These are phyloP conservation scores for Papilio polytes DNA, from an alignment of 1,140 invertebrate species.

Conservation along the genomic window DNA sequence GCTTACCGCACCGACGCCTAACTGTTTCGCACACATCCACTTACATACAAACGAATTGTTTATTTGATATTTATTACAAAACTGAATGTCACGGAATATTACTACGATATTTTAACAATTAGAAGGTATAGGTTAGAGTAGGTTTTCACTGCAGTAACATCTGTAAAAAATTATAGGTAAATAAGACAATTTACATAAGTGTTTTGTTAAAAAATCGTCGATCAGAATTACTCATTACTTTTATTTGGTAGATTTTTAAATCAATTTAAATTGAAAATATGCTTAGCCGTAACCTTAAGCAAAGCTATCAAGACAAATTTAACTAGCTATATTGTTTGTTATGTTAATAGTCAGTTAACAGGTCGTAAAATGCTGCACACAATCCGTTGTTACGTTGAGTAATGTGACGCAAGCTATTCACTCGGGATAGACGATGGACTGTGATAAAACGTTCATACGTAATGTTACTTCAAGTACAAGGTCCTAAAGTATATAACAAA, in stretches of 20 bases:
- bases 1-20: neutral
- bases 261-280: too few species aligned
- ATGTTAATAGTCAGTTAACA: slow-evolving; percentile 37
- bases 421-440: slow-evolving; percentile 5
- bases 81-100: neutral
- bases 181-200: too few species aligned
- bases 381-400: slow-evolving; percentile 15
- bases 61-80: slow-evolving; percentile 3
- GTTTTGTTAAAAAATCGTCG: too few species aligned
- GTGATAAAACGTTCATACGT: slow-evolving; percentile 1
- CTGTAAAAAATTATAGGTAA: too few species aligned
- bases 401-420: slow-evolving; percentile 16
- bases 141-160: neutral
- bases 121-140: neutral
- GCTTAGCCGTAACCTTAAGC: neutral
- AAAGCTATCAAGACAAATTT: slow-evolving; percentile 17
- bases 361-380: slow-evolving; percentile 15
- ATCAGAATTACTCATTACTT: too few species aligned
- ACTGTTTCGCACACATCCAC: slow-evolving; percentile 20
- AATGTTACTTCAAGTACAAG: slow-evolving; percentile 36
- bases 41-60: neutral
- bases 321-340: slow-evolving; percentile 24
- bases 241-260: too few species aligned
- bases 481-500: too few species aligned
- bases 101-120: neutral